phyloP scores from a whole-genome alignment of 2,797 vertebrate species.

The Microhierax caerulescens region DNA sequence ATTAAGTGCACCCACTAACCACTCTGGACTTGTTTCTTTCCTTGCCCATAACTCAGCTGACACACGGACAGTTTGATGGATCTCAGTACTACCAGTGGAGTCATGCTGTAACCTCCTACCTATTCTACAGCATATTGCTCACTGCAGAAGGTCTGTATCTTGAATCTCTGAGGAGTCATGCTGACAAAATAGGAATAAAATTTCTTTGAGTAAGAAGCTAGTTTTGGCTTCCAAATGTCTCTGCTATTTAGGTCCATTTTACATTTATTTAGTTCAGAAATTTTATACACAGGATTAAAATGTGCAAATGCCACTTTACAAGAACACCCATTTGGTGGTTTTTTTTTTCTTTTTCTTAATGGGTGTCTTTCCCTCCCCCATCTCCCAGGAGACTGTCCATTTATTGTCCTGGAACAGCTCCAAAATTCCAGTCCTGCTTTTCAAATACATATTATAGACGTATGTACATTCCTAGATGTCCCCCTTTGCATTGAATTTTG shows the following conservation, averaged over 20 bases:
- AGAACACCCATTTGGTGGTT: neutral
- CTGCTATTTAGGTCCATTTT: neutral
- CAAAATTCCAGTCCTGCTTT: neutral
- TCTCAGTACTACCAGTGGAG: neutral
- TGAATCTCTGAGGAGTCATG: neutral
- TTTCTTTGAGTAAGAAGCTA: neutral
- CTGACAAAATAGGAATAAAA: neutral
- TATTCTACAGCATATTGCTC: neutral
- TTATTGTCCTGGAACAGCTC: neutral
- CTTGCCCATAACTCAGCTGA: neutral
- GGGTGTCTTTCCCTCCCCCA: neutral
- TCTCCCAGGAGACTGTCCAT: neutral
- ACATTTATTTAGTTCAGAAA: neutral
- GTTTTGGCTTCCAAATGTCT: neutral
- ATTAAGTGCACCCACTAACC: neutral
- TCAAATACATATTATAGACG: neutral
- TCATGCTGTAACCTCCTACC: neutral
- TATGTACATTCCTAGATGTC: neutral
- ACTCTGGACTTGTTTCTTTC: neutral
- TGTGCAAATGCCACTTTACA: neutral
- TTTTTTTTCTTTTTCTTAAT: neutral
- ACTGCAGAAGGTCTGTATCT: neutral
- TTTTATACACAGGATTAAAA: neutral
- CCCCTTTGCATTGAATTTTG: neutral
- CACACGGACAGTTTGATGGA: neutral